phyloP scores from a whole-genome alignment of 1,140 invertebrate species.

The Gryon sp. region DNA sequence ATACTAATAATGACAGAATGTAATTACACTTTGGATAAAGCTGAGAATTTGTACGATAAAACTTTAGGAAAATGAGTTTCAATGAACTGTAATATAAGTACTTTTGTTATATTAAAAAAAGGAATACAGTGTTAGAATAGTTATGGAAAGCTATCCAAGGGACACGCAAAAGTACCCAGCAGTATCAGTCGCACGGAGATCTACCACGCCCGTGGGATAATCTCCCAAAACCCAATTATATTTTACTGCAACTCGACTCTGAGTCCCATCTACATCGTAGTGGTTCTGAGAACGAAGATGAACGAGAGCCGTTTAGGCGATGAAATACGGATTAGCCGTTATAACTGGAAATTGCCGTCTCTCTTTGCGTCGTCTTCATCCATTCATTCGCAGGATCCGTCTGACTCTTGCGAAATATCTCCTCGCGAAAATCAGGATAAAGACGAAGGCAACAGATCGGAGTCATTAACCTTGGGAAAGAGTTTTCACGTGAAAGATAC shows the following conservation, averaged over 20 bases:
- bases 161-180: slow-evolving; percentile 65
- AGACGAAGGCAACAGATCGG: slow-evolving; percentile 60
- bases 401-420: slow-evolving; percentile 65
- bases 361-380: slow-evolving; percentile 68
- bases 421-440: slow-evolving; percentile 61
- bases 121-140: slow-evolving; percentile 38
- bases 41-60: slow-evolving; percentile 3
- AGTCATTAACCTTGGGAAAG: slow-evolving; percentile 62
- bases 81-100: slow-evolving; percentile 53
- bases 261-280: slow-evolving; percentile 74
- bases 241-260: slow-evolving; percentile 79
- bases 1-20: too few species aligned
- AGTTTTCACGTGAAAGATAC: slow-evolving; percentile 26
- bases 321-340: slow-evolving; percentile 80
- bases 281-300: slow-evolving; percentile 74
- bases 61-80: slow-evolving; percentile 7
- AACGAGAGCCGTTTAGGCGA: slow-evolving; percentile 78
- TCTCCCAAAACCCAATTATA: slow-evolving; percentile 80
- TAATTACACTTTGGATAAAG: neutral
- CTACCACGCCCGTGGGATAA: slow-evolving; percentile 74
- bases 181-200: slow-evolving; percentile 66
- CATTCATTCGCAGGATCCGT: slow-evolving; percentile 65
- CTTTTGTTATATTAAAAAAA: slow-evolving; percentile 44
- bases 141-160: slow-evolving; percentile 60
- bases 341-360: slow-evolving; percentile 79